Evolutionary conservation across 2,113 vertebrate genomes (phyloP).

Genomic region (Erythrolamprus reginae): DNA sequence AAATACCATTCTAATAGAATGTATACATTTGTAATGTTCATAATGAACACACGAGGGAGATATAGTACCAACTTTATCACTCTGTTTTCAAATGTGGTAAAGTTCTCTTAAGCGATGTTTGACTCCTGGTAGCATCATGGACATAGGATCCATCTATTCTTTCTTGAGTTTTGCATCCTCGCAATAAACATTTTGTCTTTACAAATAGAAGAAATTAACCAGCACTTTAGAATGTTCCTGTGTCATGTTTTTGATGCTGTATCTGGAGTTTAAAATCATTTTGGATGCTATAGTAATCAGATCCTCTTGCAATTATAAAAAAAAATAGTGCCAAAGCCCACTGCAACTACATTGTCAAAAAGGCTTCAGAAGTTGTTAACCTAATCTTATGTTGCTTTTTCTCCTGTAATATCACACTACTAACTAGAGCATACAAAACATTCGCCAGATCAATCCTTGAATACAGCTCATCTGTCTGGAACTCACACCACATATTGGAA

Average conservation of each 20-base stretch:
- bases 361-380: too few species aligned
- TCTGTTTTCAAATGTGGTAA: neutral
- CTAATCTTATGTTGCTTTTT: too few species aligned
- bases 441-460: too few species aligned
- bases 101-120: neutral
- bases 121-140: neutral
- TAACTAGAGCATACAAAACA: too few species aligned
- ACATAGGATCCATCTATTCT: neutral
- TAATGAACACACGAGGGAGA: neutral
- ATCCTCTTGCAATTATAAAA: neutral
- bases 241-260: neutral
- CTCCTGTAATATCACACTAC: too few species aligned
- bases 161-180: neutral
- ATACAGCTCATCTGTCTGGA: too few species aligned
- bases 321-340: too few species aligned
- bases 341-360: too few species aligned
- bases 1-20: neutral
- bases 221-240: neutral
- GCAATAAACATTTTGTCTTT: neutral
- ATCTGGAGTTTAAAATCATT: neutral
- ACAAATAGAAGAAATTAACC: neutral
- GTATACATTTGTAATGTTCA: neutral
- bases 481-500: too few species aligned
- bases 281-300: neutral
- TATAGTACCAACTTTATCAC: slow-evolving; percentile 8